Evolutionary conservation across 1,140 invertebrate species (phyloP).

Genomic region (Drosophila mauritiana): DNA sequence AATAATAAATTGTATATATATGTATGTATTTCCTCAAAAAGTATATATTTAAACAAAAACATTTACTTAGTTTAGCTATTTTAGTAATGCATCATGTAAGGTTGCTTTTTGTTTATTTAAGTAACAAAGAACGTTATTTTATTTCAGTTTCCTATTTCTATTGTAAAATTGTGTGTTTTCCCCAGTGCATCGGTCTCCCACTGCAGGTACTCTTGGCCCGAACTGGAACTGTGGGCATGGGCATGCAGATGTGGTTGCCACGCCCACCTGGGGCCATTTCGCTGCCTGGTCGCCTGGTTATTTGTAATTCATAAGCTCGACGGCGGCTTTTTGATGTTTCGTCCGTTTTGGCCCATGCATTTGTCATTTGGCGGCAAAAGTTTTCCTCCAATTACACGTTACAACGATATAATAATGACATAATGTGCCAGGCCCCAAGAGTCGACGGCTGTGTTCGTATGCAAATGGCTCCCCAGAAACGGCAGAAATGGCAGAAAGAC

Average conservation of each 20-base stretch:
- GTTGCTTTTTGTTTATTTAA: too few relatives aligned
- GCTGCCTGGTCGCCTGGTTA: conserved; percentile 54
- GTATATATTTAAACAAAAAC: too few relatives aligned
- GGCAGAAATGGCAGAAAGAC: too few relatives aligned
- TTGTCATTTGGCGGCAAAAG: conserved; percentile 80
- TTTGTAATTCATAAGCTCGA: conserved; percentile 80
- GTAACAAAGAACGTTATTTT: too few relatives aligned
- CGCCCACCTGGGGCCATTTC: conserved; percentile 53
- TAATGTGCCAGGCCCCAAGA: conserved; percentile 60
- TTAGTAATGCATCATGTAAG: too few relatives aligned
- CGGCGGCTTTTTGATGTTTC: conserved; percentile 65
- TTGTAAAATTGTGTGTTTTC: not conserved
- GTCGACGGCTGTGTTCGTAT: conserved; percentile 12
- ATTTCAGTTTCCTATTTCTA: not conserved
- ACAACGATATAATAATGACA: conserved; percentile 80
- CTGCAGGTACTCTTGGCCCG: conserved; percentile 16
- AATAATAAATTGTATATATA: not conserved
- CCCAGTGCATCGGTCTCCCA: conserved; percentile 15
- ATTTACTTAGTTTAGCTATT: too few relatives aligned
- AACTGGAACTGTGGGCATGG: conserved; percentile 21
- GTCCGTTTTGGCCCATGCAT: conserved; percentile 62
- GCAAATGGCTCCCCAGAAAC: conserved; percentile 19
- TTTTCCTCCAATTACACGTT: conserved; percentile 80
- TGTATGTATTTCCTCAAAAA: too few relatives aligned
- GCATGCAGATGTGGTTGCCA: conserved; percentile 68